These are phyloP conservation scores for Phalacrocorax aristotelis DNA, from an alignment of 2,113 vertebrate genomes.

Conservation along the genomic window DNA sequence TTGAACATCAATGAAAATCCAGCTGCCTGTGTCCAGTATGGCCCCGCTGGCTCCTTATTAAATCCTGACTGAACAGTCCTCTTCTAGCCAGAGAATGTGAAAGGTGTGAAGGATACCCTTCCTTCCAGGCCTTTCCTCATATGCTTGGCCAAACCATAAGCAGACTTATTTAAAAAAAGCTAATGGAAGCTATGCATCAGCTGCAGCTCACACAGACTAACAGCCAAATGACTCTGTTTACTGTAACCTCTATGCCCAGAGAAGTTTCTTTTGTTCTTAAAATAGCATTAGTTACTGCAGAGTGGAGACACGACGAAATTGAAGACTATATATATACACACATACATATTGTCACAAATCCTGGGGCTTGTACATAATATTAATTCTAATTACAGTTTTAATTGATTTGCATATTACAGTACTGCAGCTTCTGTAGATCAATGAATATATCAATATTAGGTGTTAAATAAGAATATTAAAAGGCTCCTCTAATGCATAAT, in stretches of 20 bases:
- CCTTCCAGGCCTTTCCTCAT: not conserved
- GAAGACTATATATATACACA: not conserved
- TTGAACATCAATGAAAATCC: not conserved
- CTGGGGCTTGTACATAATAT: not conserved
- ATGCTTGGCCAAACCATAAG: not conserved
- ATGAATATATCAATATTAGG: constrained; percentile 29
- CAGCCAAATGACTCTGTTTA: constrained; percentile 14
- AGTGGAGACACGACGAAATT: not conserved
- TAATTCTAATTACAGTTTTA: constrained; percentile 15
- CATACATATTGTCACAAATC: not conserved
- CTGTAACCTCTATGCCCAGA: not conserved
- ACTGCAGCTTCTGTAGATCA: not conserved
- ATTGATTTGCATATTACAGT: constrained; percentile 21
- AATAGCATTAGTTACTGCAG: not conserved
- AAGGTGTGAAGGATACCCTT: not conserved
- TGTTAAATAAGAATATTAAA: constrained; percentile 49
- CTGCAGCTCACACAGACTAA: not conserved
- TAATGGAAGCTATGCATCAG: not conserved
- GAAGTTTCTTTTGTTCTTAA: constrained; percentile 30
- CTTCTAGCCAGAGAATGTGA: not conserved
- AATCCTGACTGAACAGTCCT: not conserved
- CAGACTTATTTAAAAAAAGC: not conserved
- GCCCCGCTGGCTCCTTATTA: not conserved
- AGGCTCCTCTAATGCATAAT: constrained; percentile 16
- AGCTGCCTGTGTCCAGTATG: not conserved